Percentiles rank a stretch among this genome's conserved stretches.
Conservation (phyloP, 1,140 invertebrate species). For the Oscheius sp. region DNA sequence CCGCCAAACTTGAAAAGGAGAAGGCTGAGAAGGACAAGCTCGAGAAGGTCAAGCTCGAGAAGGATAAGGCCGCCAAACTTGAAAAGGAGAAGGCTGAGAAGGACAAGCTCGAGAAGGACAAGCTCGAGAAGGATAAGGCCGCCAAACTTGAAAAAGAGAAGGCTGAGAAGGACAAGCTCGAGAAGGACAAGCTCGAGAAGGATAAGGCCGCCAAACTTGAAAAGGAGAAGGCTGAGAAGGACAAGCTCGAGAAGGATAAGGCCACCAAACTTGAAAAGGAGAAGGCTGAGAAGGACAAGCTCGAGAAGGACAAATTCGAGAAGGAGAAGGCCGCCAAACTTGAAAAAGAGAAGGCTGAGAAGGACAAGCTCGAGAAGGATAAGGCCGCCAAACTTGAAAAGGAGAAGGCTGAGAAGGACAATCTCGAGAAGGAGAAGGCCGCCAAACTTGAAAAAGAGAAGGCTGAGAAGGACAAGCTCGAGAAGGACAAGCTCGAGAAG, state of each 20-base stretch:
- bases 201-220: slow-evolving; percentile 14
- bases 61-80: slow-evolving; percentile 16
- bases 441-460: not conserved
- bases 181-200: not conserved
- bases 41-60: slow-evolving; percentile 12
- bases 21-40: slow-evolving; percentile 16
- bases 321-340: slow-evolving; percentile 14
- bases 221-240: slow-evolving; percentile 14
- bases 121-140: slow-evolving; percentile 9
- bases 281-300: slow-evolving; percentile 18
- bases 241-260: slow-evolving; percentile 5
- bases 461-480: slow-evolving; percentile 5
- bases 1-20: not conserved
- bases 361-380: slow-evolving; percentile 7
- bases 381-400: slow-evolving; percentile 12
- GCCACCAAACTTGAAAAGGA: not conserved
- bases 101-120: slow-evolving; percentile 13
- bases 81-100: slow-evolving; percentile 12
- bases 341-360: slow-evolving; percentile 12
- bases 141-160: slow-evolving; percentile 10
- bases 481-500: slow-evolving; percentile 19
- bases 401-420: not conserved
- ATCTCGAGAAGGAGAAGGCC: slow-evolving; percentile 5
- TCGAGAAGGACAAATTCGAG: slow-evolving; percentile 5
- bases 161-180: not conserved